A percentile compares a stretch with the other conserved stretches of the same genome.
Evolutionary conservation across 2,888 invertebrate species (phyloP).

Genomic region (Metallyticus violacea): DNA sequence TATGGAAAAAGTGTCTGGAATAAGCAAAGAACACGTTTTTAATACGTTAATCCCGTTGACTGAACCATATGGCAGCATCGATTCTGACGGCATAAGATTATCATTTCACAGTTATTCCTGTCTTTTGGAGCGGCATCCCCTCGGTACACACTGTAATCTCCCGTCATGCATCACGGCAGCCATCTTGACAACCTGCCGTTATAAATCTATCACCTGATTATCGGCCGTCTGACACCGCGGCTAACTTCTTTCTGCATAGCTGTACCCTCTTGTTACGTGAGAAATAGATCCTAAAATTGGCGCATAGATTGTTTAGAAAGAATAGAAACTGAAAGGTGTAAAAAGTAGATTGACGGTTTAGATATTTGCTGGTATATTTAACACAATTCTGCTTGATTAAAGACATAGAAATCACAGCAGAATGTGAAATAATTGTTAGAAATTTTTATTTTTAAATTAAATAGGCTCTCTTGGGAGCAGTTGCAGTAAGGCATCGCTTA

Average conservation of each 20-base stretch:
- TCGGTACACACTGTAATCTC: background rate
- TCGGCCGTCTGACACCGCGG: conserved; percentile 14
- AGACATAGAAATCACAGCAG: too few species aligned
- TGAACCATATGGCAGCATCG: background rate
- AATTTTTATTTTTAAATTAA: too few species aligned
- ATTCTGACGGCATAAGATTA: background rate
- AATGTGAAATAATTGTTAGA: too few species aligned
- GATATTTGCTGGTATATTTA: too few species aligned
- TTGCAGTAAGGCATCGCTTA: too few species aligned
- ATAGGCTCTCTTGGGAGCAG: too few species aligned
- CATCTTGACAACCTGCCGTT: conserved; percentile 23
- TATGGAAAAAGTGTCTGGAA: background rate
- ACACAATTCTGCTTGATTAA: too few species aligned
- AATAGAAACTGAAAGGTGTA: too few species aligned
- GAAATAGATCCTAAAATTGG: background rate
- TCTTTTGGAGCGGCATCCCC: background rate
- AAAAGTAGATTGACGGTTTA: too few species aligned
- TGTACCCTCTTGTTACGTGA: background rate
- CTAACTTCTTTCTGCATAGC: background rate
- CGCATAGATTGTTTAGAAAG: too few species aligned
- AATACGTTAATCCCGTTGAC: background rate
- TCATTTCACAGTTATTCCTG: conserved; percentile 18
- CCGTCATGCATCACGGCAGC: conserved; percentile 17
- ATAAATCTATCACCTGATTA: conserved; percentile 26
- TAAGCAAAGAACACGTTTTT: background rate